Base-by-base conservation (phyloP, 2,113 vertebrate genomes). In the Ammodytes dubius region DNA sequence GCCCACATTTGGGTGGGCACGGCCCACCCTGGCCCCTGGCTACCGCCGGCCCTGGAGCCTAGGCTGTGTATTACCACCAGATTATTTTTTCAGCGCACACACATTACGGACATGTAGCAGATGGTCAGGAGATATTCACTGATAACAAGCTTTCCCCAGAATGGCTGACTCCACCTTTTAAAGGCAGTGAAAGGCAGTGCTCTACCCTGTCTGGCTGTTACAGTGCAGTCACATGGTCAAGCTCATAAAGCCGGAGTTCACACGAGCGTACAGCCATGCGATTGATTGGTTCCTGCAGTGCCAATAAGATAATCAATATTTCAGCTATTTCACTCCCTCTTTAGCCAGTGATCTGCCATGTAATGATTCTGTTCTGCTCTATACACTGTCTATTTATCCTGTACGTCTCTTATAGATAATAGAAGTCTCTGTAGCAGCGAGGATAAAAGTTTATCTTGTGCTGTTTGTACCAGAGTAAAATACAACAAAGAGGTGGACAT, bases 291-390 rank as follows among this genome's bases (percentile, higher is more conserved):
- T 89, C 91, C 70, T 83, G 84, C 60, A 77, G 81, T 69, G 87
- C 68, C 89, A 89, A 87, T 79, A 86, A 86, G 69, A 88, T 89
- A 89, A 93, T 90, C 91, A 81, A 88, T 93, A 89, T 17, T 82
- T 74, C 59, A 84, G 77, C 87, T 75, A 64, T 83, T 85, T 87
- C 74, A 57, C 65, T 53, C 71, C 70, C 79, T 82, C 74, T 82
- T 85, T 66, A 74, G 81, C 82, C 57, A 68, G 76, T 84, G 74
- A 80, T 88, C 78, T 80, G 59, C 70, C 70, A 73, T 59, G 49
- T 63, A 65, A 76, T 46, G 40, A 87, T 42, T 78, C 53, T 81
- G 67, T 69, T 74, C 39, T 59, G 58, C 50, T 83, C 77, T n/a
- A 7, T 49, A 35, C 70, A 7, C 77, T 71, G 9, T 71, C 46